Evolutionary conservation across 2,888 invertebrate species (phyloP).

Genomic region (Acanthosepion pharaonis): DNA sequence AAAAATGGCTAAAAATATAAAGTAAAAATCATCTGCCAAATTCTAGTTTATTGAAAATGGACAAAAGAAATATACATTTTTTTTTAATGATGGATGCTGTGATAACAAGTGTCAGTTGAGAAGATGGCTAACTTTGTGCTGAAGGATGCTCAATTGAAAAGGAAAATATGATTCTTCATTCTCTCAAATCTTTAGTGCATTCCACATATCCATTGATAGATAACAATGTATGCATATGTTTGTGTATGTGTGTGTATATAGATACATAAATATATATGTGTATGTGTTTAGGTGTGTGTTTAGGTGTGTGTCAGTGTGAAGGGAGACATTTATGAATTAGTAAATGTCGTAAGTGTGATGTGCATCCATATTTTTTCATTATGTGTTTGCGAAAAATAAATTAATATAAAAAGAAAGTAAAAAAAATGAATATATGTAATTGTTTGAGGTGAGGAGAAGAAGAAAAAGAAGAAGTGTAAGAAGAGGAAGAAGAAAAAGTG

Average conservation of each 20-base stretch:
- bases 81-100: neutral
- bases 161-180: neutral
- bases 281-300: neutral
- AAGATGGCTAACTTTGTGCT: neutral
- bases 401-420: no score
- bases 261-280: neutral
- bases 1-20: neutral
- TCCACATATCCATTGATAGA: neutral
- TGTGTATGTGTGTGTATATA: neutral
- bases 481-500: no score
- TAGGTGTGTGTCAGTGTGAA: no score
- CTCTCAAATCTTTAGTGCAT: neutral
- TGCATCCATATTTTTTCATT: no score
- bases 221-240: neutral
- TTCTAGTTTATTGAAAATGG: neutral
- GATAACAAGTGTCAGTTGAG: neutral
- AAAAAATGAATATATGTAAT: no score
- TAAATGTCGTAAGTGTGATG: no score
- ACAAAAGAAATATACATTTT: neutral
- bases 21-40: neutral
- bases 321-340: no score
- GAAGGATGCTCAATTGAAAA: neutral
- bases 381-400: no score
- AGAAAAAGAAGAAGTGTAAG: no score
- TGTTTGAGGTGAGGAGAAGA: no score